Base-by-base conservation (phyloP, 2,888 invertebrate species). In the Microplitis deprimator region DNA sequence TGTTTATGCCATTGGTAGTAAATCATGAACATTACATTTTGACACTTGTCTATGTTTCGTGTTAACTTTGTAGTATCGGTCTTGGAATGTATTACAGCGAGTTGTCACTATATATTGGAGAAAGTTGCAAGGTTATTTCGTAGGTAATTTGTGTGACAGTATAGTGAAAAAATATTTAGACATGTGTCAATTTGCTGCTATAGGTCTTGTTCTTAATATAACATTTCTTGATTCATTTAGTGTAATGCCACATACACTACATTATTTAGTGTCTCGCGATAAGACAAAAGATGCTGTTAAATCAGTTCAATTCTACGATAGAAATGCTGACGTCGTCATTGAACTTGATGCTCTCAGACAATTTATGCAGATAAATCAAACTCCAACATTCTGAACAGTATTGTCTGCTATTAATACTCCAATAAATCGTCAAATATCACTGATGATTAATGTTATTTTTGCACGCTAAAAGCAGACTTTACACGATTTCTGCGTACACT, bases 171-270 rank as follows among this genome's bases (percentile, higher is more conserved):
- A 86, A 5, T 83, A 84, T 67, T 78, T 88, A 41, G 81, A 85
- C 6, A 79, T 87, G 75, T 78, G 78, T 73, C 65, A 79, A 7
- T 87, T 86, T 60, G 84, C 87, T 1, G 64, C 82, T 6, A 82
- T 87, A 40, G 85, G 85, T 79, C 79, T 87, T 13, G 77, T 84
- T 13, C 80, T 86, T 1, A 85, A 81, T 41, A 1, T 85, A 1
- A 6, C 81, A 5, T 86, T 84, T 73, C 70, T 89, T 4, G 29
- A 68, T 5, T 41, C 84, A 1, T 85, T 89, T 69, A 77, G 80
- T 16, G 74, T 83, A 0, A 75, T 89, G 8, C 89, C 89, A 0
- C 84, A 86, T 7, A 85, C 88, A 6, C 87, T 89, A 1, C 83
- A 89, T 68, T 81, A 86, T 73, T 75, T 85, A 5, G 79, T 84